Conservation (phyloP, 2,797 vertebrate genomes). For the Lepilemur septentrionalis region DNA sequence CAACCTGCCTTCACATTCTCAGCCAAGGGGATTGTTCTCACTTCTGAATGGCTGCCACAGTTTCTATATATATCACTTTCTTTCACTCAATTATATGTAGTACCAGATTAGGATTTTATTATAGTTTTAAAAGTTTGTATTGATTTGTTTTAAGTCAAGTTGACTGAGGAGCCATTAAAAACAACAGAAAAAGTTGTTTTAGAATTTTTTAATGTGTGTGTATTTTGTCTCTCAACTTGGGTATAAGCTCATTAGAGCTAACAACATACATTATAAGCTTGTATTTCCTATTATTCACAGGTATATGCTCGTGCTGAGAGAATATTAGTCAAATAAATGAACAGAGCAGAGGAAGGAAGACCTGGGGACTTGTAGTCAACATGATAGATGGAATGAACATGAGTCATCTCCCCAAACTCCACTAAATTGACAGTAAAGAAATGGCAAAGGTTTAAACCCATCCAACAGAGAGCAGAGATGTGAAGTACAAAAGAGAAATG, state of each 20-base stretch:
- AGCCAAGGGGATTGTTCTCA: background rate
- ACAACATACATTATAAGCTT: background rate
- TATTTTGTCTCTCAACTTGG: background rate
- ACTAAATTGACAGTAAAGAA: background rate
- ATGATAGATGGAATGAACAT: background rate
- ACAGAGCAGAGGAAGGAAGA: background rate
- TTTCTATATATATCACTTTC: background rate
- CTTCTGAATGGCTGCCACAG: background rate
- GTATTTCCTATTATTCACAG: background rate
- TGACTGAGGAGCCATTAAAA: background rate
- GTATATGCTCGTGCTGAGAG: background rate
- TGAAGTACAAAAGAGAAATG: background rate
- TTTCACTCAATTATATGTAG: background rate
- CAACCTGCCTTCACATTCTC: background rate
- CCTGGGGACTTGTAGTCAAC: background rate
- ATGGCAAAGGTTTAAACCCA: background rate
- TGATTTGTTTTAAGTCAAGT: background rate
- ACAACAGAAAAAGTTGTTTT: background rate
- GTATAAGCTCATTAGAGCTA: background rate
- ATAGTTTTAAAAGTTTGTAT: background rate
- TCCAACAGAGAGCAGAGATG: background rate
- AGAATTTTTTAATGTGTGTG: background rate
- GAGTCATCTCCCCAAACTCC: background rate
- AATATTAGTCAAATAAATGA: background rate
- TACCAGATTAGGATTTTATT: background rate